Evolutionary conservation across 2,797 vertebrate genomes (phyloP).

Genomic region (Tapirus indicus): DNA sequence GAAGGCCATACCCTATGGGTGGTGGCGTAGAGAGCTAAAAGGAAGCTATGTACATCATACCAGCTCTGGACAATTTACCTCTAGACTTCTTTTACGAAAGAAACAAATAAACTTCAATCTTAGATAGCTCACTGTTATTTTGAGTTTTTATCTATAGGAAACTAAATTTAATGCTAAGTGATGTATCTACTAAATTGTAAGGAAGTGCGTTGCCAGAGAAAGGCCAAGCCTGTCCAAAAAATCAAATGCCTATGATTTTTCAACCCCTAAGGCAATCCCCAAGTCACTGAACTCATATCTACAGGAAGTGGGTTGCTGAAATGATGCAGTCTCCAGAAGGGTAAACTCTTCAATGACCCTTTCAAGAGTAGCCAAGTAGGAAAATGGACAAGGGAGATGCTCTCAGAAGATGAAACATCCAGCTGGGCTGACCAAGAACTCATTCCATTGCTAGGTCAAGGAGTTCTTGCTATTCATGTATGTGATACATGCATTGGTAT

Average conservation of each 20-base stretch:
- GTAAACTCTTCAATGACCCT: neutral
- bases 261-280: neutral
- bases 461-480: neutral
- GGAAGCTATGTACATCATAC: neutral
- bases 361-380: neutral
- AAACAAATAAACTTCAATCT: neutral
- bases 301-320: slow-evolving; percentile 15
- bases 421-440: neutral
- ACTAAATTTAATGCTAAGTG: slow-evolving; percentile 8
- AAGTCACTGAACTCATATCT: neutral
- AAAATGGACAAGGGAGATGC: neutral
- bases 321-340: neutral
- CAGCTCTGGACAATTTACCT: neutral
- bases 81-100: neutral
- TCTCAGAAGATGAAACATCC: neutral
- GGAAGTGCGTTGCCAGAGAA: neutral
- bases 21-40: neutral
- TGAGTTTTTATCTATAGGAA: neutral
- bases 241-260: neutral
- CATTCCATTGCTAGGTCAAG: neutral
- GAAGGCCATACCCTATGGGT: neutral
- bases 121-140: neutral
- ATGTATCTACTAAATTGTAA: neutral
- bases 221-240: neutral
- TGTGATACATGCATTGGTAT: neutral